phyloP scores from a whole-genome alignment of 2,888 invertebrate species.

The Trisateles emortualis region DNA sequence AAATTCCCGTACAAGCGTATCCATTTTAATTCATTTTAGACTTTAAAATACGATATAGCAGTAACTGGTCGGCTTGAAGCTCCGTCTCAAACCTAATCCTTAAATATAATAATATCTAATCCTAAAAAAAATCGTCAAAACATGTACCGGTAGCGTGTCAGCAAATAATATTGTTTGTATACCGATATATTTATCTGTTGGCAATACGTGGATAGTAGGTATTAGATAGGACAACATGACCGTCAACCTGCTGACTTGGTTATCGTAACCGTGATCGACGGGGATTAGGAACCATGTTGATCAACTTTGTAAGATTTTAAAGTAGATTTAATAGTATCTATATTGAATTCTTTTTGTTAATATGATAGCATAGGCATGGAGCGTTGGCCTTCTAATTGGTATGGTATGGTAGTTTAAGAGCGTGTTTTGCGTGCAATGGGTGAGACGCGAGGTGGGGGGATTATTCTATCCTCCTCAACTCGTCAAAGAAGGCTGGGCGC shows the following conservation, averaged over 20 bases:
- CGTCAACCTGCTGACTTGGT: constrained; percentile 39
- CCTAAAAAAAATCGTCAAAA: constrained; percentile 16
- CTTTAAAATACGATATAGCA: background rate
- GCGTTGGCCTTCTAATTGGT: no score
- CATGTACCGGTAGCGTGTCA: constrained; percentile 30
- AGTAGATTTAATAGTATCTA: background rate
- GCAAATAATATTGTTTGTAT: constrained; percentile 39
- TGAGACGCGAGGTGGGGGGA: no score
- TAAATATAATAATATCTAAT: constrained; percentile 19
- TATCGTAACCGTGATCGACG: constrained; percentile 22
- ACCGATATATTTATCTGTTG: constrained; percentile 37
- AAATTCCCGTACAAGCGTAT: no score
- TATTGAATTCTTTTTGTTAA: no score
- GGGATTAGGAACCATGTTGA: background rate
- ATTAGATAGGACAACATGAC: constrained; percentile 20
- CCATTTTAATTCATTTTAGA: no score
- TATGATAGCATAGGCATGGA: no score
- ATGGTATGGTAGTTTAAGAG: no score
- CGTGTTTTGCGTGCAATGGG: no score
- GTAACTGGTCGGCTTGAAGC: constrained; percentile 1
- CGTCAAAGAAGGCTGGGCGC: no score
- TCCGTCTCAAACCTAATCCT: constrained; percentile 7
- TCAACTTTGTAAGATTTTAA: background rate
- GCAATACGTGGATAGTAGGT: constrained; percentile 16
- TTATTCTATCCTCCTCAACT: no score